Percentiles rank a stretch among this genome's conserved stretches.
phyloP scores from a whole-genome alignment of 37 sponge, comb jelly and placozoan genomes.

The Theonella swinhoei region DNA sequence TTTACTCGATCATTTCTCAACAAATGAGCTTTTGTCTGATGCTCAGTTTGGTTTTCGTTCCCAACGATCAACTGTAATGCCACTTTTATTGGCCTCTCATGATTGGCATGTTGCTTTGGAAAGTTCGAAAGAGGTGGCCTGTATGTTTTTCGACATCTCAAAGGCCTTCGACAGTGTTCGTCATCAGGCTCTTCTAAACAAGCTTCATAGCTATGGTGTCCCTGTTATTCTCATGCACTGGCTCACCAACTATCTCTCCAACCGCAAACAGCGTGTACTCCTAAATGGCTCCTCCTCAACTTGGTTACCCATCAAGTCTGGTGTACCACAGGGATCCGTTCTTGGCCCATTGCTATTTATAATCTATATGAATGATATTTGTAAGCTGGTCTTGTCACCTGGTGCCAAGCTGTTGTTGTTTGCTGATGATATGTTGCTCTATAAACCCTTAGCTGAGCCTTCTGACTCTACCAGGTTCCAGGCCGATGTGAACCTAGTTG shows the following conservation, averaged over 20 bases:
- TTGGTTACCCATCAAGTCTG: neutral
- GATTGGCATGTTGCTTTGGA: neutral
- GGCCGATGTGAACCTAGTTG: neutral
- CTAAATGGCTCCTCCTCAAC: conserved; percentile 5
- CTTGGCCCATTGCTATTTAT: conserved; percentile 12
- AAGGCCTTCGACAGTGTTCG: conserved; percentile 7
- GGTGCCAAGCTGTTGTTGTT: too few relatives aligned
- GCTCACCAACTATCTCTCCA: neutral
- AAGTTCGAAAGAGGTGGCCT: neutral
- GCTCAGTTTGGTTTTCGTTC: conserved; percentile 29
- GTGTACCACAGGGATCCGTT: conserved; percentile 20
- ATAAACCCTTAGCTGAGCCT: neutral
- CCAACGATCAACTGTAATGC: neutral
- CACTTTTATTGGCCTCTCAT: neutral
- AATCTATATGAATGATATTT: conserved; percentile 22
- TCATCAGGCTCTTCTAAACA: neutral
- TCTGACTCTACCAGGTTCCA: neutral
- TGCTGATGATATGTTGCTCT: too few relatives aligned
- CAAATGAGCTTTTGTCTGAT: neutral
- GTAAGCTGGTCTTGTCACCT: too few relatives aligned
- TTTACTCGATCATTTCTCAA: neutral
- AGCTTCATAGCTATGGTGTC: neutral
- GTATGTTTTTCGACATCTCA: neutral
- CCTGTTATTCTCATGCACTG: neutral
- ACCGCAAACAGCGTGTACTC: neutral